These are phyloP conservation scores for Urocolius indicus DNA, from an alignment of 2,113 vertebrate species.

Conservation along the genomic window DNA sequence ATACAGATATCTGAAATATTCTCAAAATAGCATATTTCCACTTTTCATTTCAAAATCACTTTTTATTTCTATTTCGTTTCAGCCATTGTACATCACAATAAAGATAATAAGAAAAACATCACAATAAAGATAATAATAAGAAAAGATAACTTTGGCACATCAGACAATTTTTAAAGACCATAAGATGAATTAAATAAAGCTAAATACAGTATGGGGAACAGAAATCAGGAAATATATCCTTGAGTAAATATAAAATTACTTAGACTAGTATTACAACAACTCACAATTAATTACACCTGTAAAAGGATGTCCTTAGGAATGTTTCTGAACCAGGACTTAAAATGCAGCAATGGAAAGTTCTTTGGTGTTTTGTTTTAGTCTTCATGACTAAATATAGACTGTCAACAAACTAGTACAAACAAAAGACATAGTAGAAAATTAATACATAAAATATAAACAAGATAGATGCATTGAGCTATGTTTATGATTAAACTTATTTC, in stretches of 20 bases:
- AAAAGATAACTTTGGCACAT: neutral
- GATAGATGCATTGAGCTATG: neutral
- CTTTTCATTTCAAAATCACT: neutral
- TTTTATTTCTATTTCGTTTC: neutral
- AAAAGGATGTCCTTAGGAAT: neutral
- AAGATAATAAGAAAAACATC: neutral
- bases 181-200: neutral
- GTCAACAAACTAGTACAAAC: neutral
- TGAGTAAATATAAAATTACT: neutral
- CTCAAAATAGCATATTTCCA: neutral
- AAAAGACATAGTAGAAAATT: neutral
- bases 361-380: neutral
- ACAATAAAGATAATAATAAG: neutral
- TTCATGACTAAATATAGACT: neutral
- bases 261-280: neutral
- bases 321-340: neutral
- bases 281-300: neutral
- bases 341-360: neutral
- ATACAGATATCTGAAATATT: neutral
- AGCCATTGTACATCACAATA: neutral
- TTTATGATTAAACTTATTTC: neutral
- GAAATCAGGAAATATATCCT: neutral
- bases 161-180: neutral
- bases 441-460: neutral
- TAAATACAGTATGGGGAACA: neutral